These are phyloP conservation scores for Ploceus nigricollis DNA, from an alignment of 2,113 vertebrate genomes.

Conservation along the genomic window DNA sequence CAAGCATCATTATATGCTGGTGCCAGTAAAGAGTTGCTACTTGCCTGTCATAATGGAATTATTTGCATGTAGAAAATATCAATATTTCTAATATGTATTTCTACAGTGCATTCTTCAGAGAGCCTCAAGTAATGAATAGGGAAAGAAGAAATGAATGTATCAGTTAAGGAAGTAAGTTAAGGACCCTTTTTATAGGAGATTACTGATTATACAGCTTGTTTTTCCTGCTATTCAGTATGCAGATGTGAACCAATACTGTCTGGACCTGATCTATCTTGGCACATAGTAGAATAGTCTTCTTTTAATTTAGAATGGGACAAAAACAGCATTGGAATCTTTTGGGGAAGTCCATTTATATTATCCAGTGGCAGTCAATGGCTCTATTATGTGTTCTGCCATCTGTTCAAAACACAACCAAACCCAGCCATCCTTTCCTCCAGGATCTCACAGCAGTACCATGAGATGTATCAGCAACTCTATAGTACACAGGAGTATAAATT, in stretches of 20 bases:
- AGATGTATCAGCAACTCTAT: neutral
- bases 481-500: neutral
- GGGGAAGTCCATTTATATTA: neutral
- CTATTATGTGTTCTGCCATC: neutral
- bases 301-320: neutral
- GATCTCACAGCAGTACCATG: neutral
- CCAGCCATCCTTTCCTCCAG: neutral
- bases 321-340: neutral
- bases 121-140: neutral
- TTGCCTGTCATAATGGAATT: neutral
- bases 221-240: neutral
- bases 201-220: neutral
- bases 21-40: neutral
- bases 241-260: neutral
- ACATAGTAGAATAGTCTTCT: neutral
- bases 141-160: neutral
- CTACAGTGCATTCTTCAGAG: neutral
- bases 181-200: neutral
- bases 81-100: neutral
- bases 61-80: neutral
- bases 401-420: neutral
- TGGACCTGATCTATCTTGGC: neutral
- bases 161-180: neutral
- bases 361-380: neutral
- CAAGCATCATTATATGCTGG: neutral